Evolutionary conservation across 1,140 invertebrate species (phyloP).

Genomic region (Mercenaria mercenaria): DNA sequence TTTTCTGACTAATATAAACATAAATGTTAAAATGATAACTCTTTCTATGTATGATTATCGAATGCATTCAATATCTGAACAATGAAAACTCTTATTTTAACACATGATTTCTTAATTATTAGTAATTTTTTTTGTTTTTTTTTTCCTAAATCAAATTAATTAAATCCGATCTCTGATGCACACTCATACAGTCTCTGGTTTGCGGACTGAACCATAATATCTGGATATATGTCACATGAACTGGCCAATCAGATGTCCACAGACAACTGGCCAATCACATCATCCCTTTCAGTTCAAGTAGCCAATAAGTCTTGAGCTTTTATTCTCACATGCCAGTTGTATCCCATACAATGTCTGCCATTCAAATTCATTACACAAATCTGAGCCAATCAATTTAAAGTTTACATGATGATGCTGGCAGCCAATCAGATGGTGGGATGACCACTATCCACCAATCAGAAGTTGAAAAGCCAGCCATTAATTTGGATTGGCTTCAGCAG

Average conservation of each 20-base stretch:
- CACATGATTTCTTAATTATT: no score
- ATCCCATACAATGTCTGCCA: neutral
- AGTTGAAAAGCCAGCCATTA: neutral
- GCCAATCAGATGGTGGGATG: neutral
- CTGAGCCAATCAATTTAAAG: neutral
- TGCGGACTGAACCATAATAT: neutral
- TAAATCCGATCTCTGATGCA: neutral
- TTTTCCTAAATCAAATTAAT: no score
- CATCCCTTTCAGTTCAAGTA: neutral
- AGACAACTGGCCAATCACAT: neutral
- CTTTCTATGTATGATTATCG: neutral
- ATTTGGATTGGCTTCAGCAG: constrained; percentile 34
- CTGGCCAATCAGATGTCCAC: neutral
- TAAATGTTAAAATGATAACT: neutral
- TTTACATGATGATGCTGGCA: neutral
- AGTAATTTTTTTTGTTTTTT: no score
- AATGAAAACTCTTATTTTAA: neutral
- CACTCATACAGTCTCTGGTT: neutral
- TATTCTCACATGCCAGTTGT: no score
- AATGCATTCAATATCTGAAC: neutral
- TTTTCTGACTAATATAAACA: constrained; percentile 18
- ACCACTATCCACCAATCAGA: constrained; percentile 34
- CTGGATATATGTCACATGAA: neutral
- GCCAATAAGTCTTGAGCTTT: neutral
- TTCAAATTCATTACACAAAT: neutral